A percentile compares a stretch with the other conserved stretches of the same genome.
These are phyloP conservation scores for Cisticola juncidis DNA, from an alignment of 2,113 vertebrate species.

Conservation along the genomic window DNA sequence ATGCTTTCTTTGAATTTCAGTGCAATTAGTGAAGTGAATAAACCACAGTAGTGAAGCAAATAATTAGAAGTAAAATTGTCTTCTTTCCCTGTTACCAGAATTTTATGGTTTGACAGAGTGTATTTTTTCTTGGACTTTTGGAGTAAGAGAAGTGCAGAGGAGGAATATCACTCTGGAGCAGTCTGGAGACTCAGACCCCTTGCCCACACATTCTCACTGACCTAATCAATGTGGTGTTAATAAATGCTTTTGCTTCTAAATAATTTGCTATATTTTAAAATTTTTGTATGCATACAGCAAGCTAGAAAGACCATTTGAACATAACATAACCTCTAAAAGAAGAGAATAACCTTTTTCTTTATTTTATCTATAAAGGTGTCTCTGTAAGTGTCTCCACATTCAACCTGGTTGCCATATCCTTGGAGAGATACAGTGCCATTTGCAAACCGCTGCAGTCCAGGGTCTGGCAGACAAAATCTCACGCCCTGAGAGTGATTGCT, in stretches of 20 bases:
- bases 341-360: background rate
- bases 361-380: constrained; percentile 75
- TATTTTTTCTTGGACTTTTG: background rate
- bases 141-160: background rate
- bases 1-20: background rate
- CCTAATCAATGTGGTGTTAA: background rate
- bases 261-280: background rate
- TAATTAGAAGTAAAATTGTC: background rate
- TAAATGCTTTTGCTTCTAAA: background rate
- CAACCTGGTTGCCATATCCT: constrained; percentile 94
- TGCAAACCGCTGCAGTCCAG: constrained; percentile 93
- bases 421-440: constrained; percentile 96
- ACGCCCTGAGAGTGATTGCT: constrained; percentile 91
- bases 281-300: background rate
- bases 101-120: background rate
- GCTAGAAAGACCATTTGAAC: background rate
- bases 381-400: constrained; percentile 96
- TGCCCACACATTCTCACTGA: background rate
- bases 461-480: constrained; percentile 96
- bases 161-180: background rate
- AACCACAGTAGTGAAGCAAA: background rate
- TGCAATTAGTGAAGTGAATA: background rate
- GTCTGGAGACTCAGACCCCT: background rate
- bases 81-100: background rate
- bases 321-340: background rate